Conservation (phyloP, 2,888 invertebrate genomes). For the Calameuta pallipes region DNA sequence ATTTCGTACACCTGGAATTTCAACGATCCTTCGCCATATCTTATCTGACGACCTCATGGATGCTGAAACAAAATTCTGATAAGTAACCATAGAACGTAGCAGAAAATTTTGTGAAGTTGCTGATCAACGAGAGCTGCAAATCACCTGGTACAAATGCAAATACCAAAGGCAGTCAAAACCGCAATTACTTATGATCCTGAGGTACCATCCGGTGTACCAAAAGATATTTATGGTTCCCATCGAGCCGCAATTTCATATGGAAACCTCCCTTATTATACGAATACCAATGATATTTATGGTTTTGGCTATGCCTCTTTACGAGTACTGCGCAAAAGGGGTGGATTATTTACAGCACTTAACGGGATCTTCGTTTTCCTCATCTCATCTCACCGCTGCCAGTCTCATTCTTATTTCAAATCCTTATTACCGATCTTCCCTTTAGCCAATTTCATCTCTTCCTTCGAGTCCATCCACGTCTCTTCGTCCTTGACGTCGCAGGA, state of each 20-base stretch:
- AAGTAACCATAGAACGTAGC: background rate
- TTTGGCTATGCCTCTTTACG: conserved; percentile 20
- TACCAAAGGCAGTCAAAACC: conserved; percentile 19
- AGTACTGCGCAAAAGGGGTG: background rate
- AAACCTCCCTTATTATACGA: background rate
- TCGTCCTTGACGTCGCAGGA: background rate
- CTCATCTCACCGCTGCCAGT: background rate
- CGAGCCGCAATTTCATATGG: conserved; percentile 6
- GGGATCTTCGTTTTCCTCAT: background rate
- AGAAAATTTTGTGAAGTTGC: background rate
- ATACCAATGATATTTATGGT: background rate
- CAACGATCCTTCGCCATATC: background rate
- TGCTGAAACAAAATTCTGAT: background rate
- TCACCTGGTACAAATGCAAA: background rate
- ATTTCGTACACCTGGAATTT: background rate
- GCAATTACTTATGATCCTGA: conserved; percentile 24
- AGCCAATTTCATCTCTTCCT: conserved; percentile 15
- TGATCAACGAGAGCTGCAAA: background rate
- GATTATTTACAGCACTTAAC: background rate
- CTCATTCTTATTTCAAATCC: background rate
- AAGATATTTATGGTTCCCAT: conserved; percentile 1
- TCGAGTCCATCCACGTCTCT: conserved; percentile 22
- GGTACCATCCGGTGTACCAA: conserved; percentile 16
- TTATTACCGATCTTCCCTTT: conserved; percentile 15
- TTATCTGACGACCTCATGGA: background rate